A percentile compares a stretch with the other conserved stretches of the same genome.
These are phyloP conservation scores for Myxocyprinus asiaticus DNA, from an alignment of 2,113 vertebrate species.

Conservation along the genomic window DNA sequence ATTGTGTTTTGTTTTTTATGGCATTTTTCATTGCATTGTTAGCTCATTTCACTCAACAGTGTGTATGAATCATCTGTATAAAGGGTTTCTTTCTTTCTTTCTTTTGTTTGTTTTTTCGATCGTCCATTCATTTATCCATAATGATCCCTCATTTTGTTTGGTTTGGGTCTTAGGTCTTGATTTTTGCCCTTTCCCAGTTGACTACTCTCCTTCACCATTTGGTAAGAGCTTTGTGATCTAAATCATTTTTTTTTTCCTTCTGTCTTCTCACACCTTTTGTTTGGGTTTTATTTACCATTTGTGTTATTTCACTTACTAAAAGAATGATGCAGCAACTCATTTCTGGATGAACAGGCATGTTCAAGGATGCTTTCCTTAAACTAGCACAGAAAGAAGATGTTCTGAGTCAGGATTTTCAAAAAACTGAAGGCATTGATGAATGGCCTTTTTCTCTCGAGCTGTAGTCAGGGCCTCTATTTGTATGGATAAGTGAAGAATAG, in stretches of 20 bases:
- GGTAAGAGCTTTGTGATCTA: slow-evolving; percentile 89
- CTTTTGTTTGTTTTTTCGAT: slow-evolving; percentile 55
- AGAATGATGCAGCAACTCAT: slow-evolving; percentile 5
- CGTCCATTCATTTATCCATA: slow-evolving; percentile 57
- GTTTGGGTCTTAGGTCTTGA: slow-evolving; percentile 99
- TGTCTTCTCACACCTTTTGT: slow-evolving; percentile 13
- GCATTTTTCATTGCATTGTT: neutral
- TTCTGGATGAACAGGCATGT: slow-evolving; percentile 30
- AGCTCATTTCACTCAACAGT: slow-evolving; percentile 25
- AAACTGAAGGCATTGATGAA: slow-evolving; percentile 40
- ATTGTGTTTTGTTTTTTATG: neutral
- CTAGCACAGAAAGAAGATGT: slow-evolving; percentile 42
- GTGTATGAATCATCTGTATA: slow-evolving; percentile 45
- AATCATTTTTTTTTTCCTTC: slow-evolving; percentile 46
- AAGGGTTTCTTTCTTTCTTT: slow-evolving; percentile 54
- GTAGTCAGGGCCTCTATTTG: slow-evolving; percentile 43
- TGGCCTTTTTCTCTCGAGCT: slow-evolving; percentile 45
- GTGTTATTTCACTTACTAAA: neutral
- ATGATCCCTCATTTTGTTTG: slow-evolving; percentile 92
- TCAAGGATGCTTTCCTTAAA: slow-evolving; percentile 47
- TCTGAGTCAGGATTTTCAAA: slow-evolving; percentile 35
- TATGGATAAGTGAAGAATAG: slow-evolving; percentile 41
- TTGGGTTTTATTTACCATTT: slow-evolving; percentile 34
- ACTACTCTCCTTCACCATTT: slow-evolving; percentile 95
- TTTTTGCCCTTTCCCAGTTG: slow-evolving; percentile 99